A percentile compares a stretch with the other conserved stretches of the same genome.
phyloP scores from a whole-genome alignment of 2,888 invertebrate genomes.

The Panzeria rudis region DNA sequence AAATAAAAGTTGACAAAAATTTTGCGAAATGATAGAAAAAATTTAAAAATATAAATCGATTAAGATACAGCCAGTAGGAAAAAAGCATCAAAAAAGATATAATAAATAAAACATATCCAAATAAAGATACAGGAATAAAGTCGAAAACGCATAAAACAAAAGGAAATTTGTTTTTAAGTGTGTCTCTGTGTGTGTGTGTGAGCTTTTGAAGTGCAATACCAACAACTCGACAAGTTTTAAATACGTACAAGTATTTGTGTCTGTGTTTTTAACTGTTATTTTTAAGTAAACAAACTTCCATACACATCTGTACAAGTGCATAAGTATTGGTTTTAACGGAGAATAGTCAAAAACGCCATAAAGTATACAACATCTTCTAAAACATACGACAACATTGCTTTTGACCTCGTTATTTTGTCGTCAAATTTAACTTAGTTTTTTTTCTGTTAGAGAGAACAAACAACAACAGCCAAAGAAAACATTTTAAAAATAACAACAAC shows the following conservation, averaged over 20 bases:
- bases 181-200: not conserved
- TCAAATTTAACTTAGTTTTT: slow-evolving; percentile 38
- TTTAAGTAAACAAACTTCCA: not conserved
- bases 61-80: slow-evolving; percentile 2
- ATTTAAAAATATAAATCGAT: slow-evolving; percentile 37
- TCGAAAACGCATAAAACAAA: not conserved
- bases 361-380: slow-evolving; percentile 29
- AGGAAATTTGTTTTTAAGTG: slow-evolving; percentile 62
- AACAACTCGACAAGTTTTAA: slow-evolving; percentile 22
- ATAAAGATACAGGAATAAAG: slow-evolving; percentile 42
- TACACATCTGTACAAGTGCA: slow-evolving; percentile 25
- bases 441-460: not conserved
- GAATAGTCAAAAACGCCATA: slow-evolving; percentile 23
- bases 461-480: slow-evolving; percentile 34
- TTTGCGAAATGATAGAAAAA: slow-evolving; percentile 1
- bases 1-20: slow-evolving; percentile 33
- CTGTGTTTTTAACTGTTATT: slow-evolving; percentile 13
- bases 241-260: slow-evolving; percentile 24
- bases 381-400: slow-evolving; percentile 71
- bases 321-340: slow-evolving; percentile 16
- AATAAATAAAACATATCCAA: slow-evolving; percentile 41
- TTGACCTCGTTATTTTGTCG: slow-evolving; percentile 80
- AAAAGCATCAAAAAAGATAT: slow-evolving; percentile 50
- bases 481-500: slow-evolving; percentile 34
- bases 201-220: slow-evolving; percentile 29